Percentiles rank a stretch among this genome's conserved stretches.
Evolutionary conservation across 2,113 vertebrate genomes (phyloP).

Genomic region (Varanus salvator): DNA sequence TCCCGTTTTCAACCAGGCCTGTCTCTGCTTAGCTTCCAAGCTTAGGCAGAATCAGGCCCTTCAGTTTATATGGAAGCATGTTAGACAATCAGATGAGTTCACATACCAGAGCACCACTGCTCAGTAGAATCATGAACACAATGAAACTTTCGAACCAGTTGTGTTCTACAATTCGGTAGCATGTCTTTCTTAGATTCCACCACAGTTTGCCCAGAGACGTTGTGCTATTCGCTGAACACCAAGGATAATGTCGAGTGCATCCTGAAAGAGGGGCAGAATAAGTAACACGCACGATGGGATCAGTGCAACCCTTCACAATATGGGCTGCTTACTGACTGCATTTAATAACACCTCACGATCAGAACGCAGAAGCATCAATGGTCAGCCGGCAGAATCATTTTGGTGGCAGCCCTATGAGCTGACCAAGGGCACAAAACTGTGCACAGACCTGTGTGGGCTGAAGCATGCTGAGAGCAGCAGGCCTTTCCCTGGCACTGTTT

Average conservation of each 20-base stretch:
- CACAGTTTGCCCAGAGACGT: conserved; percentile 76
- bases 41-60: no score
- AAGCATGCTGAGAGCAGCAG: no score
- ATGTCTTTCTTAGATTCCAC: conserved; percentile 92
- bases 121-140: conserved; percentile 98
- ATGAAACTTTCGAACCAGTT: conserved; percentile 98
- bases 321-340: background rate
- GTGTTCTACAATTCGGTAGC: conserved; percentile 93
- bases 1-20: no score
- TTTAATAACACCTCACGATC: background rate
- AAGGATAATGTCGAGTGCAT: conserved; percentile 77
- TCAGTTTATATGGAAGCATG: no score
- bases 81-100: background rate
- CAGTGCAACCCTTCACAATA: background rate
- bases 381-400: no score
- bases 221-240: conserved; percentile 73
- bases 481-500: no score
- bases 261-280: conserved; percentile 70
- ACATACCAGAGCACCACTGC: conserved; percentile 91
- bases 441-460: no score
- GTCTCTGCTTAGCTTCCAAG: no score
- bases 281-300: background rate
- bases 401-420: no score
- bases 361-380: background rate
- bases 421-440: no score